Percentiles rank a stretch among this genome's conserved stretches.
Conservation (phyloP, 1,140 invertebrate species). For the Heliconius melpomene region DNA sequence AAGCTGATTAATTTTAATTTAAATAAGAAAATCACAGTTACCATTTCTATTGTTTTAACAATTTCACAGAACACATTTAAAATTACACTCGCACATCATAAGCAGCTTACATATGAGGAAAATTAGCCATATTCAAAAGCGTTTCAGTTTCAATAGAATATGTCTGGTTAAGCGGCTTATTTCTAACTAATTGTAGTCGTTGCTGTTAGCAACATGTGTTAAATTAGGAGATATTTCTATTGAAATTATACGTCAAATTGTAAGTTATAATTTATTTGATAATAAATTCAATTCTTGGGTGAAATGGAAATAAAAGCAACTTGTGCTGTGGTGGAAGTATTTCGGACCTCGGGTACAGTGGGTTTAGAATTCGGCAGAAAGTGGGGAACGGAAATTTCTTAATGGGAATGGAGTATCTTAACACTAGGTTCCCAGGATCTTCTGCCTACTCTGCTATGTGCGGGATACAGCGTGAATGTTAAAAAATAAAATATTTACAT, state of each 20-base stretch:
- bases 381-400: background rate
- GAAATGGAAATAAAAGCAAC: no score
- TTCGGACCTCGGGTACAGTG: no score
- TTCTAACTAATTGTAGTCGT: background rate
- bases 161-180: conserved; percentile 1
- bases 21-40: background rate
- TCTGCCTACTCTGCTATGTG: background rate
- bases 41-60: background rate
- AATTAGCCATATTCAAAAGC: background rate
- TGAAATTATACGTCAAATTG: background rate
- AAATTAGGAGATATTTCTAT: background rate
- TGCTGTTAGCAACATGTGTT: background rate
- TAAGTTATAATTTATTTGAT: no score
- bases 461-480: background rate
- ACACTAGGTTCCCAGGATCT: no score
- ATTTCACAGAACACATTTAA: background rate
- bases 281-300: no score
- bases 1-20: background rate
- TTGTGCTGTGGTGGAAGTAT: no score
- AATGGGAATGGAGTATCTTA: background rate
- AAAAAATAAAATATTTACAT: no score
- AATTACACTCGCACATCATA: background rate
- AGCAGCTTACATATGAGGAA: background rate
- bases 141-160: background rate
- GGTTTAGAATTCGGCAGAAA: background rate